Evolutionary conservation across 2,888 invertebrate genomes (phyloP), one percentile per base, ranked within the genome.

Genomic region (Dimorphilus gyrociliatus): DNA sequence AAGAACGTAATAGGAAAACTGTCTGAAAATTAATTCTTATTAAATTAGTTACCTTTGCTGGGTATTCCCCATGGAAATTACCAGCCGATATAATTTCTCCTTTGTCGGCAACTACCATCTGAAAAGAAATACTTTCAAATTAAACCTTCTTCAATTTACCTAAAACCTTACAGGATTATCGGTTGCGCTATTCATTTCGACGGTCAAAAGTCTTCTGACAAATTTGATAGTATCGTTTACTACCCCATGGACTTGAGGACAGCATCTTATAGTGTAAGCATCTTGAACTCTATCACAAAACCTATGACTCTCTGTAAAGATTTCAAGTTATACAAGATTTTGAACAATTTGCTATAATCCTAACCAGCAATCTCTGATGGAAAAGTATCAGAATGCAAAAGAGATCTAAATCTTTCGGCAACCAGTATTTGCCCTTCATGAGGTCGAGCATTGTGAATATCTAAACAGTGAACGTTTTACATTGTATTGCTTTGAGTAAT

Each of bases 61-160:
- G 74, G 48, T 75, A 75, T 56, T 75, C 75, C 4, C 74, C 75
- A 45, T 75, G 75, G 53, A 75, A 75, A 52, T 75, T 75, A 26
- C 75, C 75, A 4, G 71, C 73, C 4, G 73, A 73, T 34, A 75
- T 69, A 26, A 74, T 72, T 51, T 74, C 72, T 19, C 67, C 69
- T 12, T 43, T 41, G 3, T 63, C 62, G 6, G 51, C 50, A 44
- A 64, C 57, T 6, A 64, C 55, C 53, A 64, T 56, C 62, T 60
- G 19, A 17, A 8, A 10, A 19, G 10, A 27, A 6, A 16, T 6
- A 7, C 15, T 15, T 3, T 14, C 6, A 12, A 7, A 17, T 23
- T 6, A 25, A 16, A 13, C 19, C 12, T 2, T 13, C 16, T 8
- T 27, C 13, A 32, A 19, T 6, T 24, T 15, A 16, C 19, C 16